These are phyloP conservation scores for Seira ritae DNA, from an alignment of 2,888 invertebrate genomes.

Conservation along the genomic window DNA sequence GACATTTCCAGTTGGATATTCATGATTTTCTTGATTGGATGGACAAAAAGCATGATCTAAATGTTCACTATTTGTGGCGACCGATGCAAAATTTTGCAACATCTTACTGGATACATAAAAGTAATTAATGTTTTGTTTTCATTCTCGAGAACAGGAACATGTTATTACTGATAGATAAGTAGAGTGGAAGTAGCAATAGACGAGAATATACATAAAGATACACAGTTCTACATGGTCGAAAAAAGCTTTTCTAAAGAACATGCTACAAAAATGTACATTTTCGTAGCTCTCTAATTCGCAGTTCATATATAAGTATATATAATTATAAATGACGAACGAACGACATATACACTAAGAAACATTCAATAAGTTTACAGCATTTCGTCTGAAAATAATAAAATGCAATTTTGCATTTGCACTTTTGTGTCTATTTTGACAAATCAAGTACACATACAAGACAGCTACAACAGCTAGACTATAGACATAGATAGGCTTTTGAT, in stretches of 20 bases:
- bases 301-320: neutral
- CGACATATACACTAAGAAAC: neutral
- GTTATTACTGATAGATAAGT: neutral
- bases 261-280: neutral
- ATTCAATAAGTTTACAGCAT: neutral
- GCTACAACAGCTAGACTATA: neutral
- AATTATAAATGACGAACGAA: neutral
- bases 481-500: neutral
- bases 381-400: neutral
- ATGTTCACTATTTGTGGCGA: no score
- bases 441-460: neutral
- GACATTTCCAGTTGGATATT: neutral
- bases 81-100: no score
- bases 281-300: neutral
- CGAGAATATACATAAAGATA: neutral
- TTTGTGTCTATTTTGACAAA: neutral
- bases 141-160: neutral
- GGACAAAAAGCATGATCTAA: neutral
- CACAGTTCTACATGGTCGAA: neutral
- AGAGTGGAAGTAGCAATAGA: neutral
- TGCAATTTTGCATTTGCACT: neutral
- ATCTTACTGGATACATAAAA: no score
- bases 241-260: neutral
- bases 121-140: neutral
- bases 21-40: neutral